Conservation (phyloP, 2,888 invertebrate genomes). For the Epiblema foenella region DNA sequence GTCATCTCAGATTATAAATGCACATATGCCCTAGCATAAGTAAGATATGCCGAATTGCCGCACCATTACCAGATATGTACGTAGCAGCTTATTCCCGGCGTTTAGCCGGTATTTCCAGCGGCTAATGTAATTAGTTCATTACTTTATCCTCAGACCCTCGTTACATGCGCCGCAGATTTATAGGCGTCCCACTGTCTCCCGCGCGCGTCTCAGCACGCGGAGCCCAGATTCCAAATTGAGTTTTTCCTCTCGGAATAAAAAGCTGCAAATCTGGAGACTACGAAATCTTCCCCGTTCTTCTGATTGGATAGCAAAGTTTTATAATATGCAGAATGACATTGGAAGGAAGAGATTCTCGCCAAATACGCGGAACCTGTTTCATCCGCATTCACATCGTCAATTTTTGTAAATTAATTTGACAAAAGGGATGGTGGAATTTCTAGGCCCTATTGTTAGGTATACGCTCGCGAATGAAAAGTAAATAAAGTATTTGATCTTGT, state of each 20-base stretch:
- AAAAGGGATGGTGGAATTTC: conserved; percentile 28
- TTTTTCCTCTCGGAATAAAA: conserved; percentile 61
- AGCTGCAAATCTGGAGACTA: conserved; percentile 57
- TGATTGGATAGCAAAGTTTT: conserved; percentile 44
- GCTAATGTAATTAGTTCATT: conserved; percentile 83
- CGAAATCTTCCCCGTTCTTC: conserved; percentile 43
- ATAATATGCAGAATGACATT: conserved; percentile 42
- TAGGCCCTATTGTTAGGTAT: neutral
- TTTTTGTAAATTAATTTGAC: conserved; percentile 33
- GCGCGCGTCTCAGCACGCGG: conserved; percentile 55
- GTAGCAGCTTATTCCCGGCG: conserved; percentile 62
- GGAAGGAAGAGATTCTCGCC: conserved; percentile 27
- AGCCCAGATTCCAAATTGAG: conserved; percentile 57
- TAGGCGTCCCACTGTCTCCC: conserved; percentile 66
- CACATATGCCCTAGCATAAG: neutral
- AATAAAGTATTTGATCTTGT: conserved; percentile 8
- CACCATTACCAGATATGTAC: conserved; percentile 48
- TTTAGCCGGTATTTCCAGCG: conserved; percentile 67
- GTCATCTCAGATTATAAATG: neutral
- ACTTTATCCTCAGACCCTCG: conserved; percentile 70
- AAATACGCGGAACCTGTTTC: conserved; percentile 40
- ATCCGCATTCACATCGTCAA: conserved; percentile 31
- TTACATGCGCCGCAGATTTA: conserved; percentile 73
- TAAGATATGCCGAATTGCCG: neutral
- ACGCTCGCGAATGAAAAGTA: neutral